These are phyloP conservation scores for Alloplasta piceator DNA, from an alignment of 2,888 invertebrate genomes.

Conservation along the genomic window DNA sequence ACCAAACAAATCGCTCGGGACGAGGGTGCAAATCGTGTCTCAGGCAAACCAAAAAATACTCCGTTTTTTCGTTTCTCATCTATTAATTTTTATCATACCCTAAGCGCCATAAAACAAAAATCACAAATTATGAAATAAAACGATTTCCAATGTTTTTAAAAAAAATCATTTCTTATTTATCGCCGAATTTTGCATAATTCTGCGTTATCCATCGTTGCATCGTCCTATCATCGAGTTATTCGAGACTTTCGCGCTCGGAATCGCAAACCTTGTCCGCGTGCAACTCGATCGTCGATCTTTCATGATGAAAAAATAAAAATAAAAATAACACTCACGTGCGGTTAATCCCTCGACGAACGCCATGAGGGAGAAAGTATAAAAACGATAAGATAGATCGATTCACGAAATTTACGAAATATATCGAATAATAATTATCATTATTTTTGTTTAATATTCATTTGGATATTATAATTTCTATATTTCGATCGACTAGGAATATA, in stretches of 20 bases:
- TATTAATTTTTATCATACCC: slow-evolving; percentile 67
- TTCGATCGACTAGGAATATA: too few relatives aligned
- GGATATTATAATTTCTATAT: too few relatives aligned
- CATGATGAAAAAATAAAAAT: background rate
- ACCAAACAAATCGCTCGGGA: slow-evolving; percentile 50
- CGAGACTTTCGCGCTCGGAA: slow-evolving; percentile 4
- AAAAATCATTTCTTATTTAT: slow-evolving; percentile 51
- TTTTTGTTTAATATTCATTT: too few relatives aligned
- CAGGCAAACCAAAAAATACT: slow-evolving; percentile 74
- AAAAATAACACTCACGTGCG: background rate
- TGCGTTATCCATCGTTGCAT: background rate
- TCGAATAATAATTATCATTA: background rate
- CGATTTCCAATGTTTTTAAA: slow-evolving; percentile 79
- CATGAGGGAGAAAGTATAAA: slow-evolving; percentile 5
- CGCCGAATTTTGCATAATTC: background rate
- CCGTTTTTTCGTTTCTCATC: slow-evolving; percentile 65
- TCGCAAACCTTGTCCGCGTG: background rate
- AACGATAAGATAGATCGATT: background rate
- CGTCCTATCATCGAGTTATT: slow-evolving; percentile 10
- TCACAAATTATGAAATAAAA: slow-evolving; percentile 75
- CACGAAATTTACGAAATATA: background rate
- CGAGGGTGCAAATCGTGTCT: slow-evolving; percentile 63
- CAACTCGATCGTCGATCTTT: slow-evolving; percentile 7
- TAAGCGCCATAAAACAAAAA: slow-evolving; percentile 66
- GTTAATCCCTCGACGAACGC: slow-evolving; percentile 4